Evolutionary conservation across 2,113 vertebrate genomes (phyloP).

Genomic region (Ploceus nigricollis): DNA sequence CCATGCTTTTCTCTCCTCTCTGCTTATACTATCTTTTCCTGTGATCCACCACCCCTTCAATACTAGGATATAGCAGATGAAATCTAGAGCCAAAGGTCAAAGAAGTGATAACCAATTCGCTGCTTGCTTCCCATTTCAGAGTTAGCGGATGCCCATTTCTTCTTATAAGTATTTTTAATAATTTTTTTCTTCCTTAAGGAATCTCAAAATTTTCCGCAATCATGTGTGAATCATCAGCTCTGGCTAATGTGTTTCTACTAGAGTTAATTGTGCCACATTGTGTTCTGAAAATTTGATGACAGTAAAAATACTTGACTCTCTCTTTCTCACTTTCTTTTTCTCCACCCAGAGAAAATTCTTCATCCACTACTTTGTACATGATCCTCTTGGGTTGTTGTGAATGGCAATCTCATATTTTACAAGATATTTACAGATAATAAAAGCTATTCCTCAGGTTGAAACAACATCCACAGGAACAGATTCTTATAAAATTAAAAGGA

Average conservation of each 20-base stretch:
- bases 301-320: not conserved
- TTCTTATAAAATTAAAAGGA: not conserved
- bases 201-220: not conserved
- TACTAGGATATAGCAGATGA: not conserved
- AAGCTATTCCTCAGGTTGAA: not conserved
- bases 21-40: not conserved
- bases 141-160: not conserved
- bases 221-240: not conserved
- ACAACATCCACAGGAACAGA: not conserved
- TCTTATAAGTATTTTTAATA: not conserved
- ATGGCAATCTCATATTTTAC: not conserved
- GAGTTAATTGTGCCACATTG: rapidly evolving
- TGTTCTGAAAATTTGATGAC: not conserved
- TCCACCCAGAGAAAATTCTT: not conserved
- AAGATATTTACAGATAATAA: not conserved
- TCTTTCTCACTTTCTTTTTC: not conserved
- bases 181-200: not conserved
- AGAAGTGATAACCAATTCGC: not conserved
- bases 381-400: not conserved
- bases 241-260: not conserved
- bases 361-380: not conserved
- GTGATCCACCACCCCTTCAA: not conserved
- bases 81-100: not conserved
- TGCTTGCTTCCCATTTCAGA: not conserved
- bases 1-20: not conserved